These are phyloP conservation scores for Ariolimax columbianus DNA, from an alignment of 2,888 invertebrate genomes.

Conservation along the genomic window DNA sequence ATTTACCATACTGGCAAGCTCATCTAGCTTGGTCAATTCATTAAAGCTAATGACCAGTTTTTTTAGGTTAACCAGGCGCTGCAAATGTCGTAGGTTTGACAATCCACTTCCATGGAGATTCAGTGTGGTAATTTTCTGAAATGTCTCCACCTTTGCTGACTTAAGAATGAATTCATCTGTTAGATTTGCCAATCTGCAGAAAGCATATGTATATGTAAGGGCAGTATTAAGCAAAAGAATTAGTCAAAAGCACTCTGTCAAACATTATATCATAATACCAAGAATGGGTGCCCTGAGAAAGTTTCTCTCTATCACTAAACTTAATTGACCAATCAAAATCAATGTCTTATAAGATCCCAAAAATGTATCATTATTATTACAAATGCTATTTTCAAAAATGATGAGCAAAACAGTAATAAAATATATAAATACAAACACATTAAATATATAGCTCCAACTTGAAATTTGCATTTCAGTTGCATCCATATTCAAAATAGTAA, in stretches of 20 bases:
- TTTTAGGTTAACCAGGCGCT: constrained; percentile 66
- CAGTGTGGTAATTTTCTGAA: constrained; percentile 69
- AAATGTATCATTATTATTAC: no score
- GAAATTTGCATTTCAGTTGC: no score
- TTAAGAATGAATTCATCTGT: constrained; percentile 73
- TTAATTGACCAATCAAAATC: no score
- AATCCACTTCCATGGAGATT: constrained; percentile 77
- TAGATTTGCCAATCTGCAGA: constrained; percentile 50
- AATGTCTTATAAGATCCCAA: no score
- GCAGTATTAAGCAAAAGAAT: neutral
- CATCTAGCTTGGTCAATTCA: constrained; percentile 75
- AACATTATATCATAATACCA: neutral
- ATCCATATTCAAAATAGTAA: no score
- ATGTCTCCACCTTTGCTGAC: constrained; percentile 59
- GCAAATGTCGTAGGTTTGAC: constrained; percentile 67
- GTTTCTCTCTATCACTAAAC: no score
- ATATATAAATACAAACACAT: no score
- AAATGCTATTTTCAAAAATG: no score
- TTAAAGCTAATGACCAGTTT: constrained; percentile 76
- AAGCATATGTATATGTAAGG: neutral
- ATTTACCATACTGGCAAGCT: constrained; percentile 74
- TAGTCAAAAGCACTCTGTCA: neutral
- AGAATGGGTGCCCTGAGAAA: no score
- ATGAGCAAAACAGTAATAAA: no score
- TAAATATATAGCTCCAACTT: no score